phyloP scores from a whole-genome alignment of 2,888 invertebrate species.

The Entomobrya multifasciata region DNA sequence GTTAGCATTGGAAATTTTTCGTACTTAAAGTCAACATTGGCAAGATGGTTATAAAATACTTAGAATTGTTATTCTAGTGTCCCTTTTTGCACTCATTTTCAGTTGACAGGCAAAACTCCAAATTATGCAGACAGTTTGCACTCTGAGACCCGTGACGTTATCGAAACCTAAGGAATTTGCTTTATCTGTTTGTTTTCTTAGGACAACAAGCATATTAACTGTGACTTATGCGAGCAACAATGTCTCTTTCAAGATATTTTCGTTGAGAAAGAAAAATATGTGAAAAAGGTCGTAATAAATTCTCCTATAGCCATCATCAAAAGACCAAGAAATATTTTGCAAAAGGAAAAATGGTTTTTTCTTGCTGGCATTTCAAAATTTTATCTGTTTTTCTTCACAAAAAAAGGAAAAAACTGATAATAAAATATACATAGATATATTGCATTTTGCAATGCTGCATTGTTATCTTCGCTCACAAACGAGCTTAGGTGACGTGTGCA shows the following conservation, averaged over 20 bases:
- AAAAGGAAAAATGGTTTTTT: conserved; percentile 1
- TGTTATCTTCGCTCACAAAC: neutral
- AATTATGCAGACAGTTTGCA: too few species aligned
- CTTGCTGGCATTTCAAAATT: conserved; percentile 37
- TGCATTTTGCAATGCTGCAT: neutral
- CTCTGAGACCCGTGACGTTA: too few species aligned
- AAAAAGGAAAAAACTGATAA: conserved; percentile 7
- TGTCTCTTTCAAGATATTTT: neutral
- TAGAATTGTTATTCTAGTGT: too few species aligned
- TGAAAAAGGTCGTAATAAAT: conserved; percentile 13
- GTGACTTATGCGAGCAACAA: too few species aligned
- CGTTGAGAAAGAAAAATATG: neutral
- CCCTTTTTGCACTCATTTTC: too few species aligned
- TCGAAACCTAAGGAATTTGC: too few species aligned
- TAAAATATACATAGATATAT: neutral
- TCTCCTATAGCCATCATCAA: neutral
- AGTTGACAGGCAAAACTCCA: too few species aligned
- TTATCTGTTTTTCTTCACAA: conserved; percentile 33
- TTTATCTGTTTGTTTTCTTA: neutral
- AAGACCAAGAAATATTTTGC: conserved; percentile 1
- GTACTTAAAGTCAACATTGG: too few species aligned
- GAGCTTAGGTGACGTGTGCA: conserved; percentile 1
- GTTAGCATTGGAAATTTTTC: too few species aligned
- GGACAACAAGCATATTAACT: too few species aligned
- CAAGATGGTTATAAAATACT: too few species aligned